Evolutionary conservation across 2,797 vertebrate species (phyloP), one percentile per base, ranked within the genome.

Genomic region (Lindbergichthys nudifrons): DNA sequence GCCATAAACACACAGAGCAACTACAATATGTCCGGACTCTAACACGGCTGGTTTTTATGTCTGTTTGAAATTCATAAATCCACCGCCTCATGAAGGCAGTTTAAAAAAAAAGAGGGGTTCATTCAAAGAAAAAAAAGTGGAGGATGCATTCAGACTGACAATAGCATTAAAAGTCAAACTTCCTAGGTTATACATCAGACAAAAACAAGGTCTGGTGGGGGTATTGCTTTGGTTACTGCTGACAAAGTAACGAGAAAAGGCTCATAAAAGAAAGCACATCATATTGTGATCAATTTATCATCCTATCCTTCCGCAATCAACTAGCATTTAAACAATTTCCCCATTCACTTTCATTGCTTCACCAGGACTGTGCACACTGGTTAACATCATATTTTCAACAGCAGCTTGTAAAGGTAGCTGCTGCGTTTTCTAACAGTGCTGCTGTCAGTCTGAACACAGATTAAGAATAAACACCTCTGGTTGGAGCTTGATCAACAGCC

Each of bases 141-240:
- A 46, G 9, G 43, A 10, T 68, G 59, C 1, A 4, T 19, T 72
- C 36, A 73, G 53, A 43, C 23, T 64, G 52, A 76, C 58, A 36
- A 39, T 1, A 36, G 65, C 53, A 50, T n/a, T 39, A 47, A 54
- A 65, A 57, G 26, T 65, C 59, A 47, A 68, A 65, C 15, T 36
- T 73, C 19, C 18, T 43, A 16, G 23, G 47, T 39, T 58, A 11
- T 21, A 45, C 59, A 41, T 19, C 30, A 46, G 18, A 23, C 14
- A 30, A 11, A 16, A 32, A 11, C 8, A 5, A 10, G 23, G 58
- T 23, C 46, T 41, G 32, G 41, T 45, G 13, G 12, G 8, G 4
- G 13, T 39, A 3, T 21, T 65, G 18, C 42, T 69, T 43, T 62
- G 51, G 65, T 65, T 26, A 8, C 19, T 65, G 15, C n/a, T 30